phyloP scores from a whole-genome alignment of 2,888 invertebrate species.

The Drosophila colorata region DNA sequence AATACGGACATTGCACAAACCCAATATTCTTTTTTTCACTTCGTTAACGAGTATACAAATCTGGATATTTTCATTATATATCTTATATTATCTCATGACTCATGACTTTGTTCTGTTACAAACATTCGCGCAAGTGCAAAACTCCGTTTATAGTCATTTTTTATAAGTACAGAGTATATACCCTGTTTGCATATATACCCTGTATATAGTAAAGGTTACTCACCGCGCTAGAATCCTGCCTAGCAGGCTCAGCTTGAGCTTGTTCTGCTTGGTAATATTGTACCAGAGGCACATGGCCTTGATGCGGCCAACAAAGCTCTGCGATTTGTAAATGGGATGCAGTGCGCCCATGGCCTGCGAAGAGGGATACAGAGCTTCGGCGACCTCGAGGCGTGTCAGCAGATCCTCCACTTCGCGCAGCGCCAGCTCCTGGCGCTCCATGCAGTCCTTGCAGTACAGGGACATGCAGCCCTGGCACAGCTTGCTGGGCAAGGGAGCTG shows the following conservation, averaged over 20 bases:
- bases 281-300: conserved; percentile 96
- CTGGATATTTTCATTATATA: no score
- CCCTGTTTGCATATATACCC: no score
- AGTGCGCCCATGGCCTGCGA: conserved; percentile 91
- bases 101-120: no score
- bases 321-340: conserved; percentile 87
- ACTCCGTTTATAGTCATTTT: no score
- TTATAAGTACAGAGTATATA: no score
- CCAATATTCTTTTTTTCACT: no score
- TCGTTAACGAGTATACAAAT: no score
- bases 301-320: conserved; percentile 84
- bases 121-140: no score
- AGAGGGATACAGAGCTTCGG: conserved; percentile 93
- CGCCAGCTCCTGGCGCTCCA: conserved; percentile 90
- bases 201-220: neutral
- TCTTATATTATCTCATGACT: no score
- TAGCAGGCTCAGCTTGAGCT: conserved; percentile 91
- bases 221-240: conserved; percentile 88
- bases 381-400: conserved; percentile 90
- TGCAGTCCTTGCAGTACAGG: conserved; percentile 90
- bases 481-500: conserved; percentile 73
- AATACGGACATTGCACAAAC: no score
- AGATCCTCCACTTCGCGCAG: conserved; percentile 90
- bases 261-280: conserved; percentile 94
- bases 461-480: conserved; percentile 89